Evolutionary conservation across 2,113 vertebrate species (phyloP).

Genomic region (Rhipidura dahli): DNA sequence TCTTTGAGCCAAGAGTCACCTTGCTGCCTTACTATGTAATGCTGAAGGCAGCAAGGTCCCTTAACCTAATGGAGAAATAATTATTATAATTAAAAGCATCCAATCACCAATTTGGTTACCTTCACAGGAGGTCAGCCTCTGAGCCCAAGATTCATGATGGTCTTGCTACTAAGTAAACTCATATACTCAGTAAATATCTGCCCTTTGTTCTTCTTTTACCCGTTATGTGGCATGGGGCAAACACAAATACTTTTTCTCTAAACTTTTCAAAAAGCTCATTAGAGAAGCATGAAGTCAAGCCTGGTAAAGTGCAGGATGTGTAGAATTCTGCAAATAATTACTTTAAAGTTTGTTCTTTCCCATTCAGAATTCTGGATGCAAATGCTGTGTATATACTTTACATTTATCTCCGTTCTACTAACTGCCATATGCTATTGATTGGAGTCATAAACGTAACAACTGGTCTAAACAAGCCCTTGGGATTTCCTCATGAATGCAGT

Average conservation of each 20-base stretch:
- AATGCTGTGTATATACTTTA: not conserved
- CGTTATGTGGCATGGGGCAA: not conserved
- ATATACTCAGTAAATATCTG: not conserved
- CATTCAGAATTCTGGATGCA: not conserved
- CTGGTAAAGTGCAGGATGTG: not conserved
- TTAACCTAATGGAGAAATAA: not conserved
- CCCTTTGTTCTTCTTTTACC: not conserved
- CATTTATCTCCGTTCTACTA: not conserved
- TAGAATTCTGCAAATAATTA: not conserved
- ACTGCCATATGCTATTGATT: not conserved
- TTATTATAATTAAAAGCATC: slow-evolving; percentile 1
- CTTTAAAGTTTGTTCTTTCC: not conserved
- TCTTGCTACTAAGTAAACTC: not conserved
- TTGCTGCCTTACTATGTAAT: not conserved
- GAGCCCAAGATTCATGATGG: not conserved
- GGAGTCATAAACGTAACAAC: not conserved
- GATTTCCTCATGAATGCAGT: not conserved
- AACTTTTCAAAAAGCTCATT: not conserved
- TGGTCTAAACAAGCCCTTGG: not conserved
- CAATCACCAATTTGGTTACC: not conserved
- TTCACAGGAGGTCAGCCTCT: not conserved
- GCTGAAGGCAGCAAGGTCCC: not conserved
- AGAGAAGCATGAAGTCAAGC: not conserved
- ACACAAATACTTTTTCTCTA: not conserved
- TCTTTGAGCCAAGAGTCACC: not conserved